Conservation (phyloP, 2,797 vertebrate genomes). For the Strix occidentalis region DNA sequence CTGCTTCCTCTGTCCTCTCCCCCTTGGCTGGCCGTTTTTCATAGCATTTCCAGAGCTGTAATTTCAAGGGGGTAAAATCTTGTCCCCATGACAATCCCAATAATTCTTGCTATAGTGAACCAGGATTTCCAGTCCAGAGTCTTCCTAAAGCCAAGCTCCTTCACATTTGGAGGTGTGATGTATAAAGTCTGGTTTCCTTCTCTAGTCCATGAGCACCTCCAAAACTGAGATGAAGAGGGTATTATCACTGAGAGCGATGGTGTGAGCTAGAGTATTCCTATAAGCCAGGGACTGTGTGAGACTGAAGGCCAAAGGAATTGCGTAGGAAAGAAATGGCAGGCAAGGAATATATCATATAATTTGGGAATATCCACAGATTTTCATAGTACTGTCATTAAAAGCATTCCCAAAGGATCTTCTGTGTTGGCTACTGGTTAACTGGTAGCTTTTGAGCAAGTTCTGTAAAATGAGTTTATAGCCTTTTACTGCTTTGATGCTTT, state of each 20-base stretch:
- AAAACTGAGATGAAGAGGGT: not conserved
- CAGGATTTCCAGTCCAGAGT: not conserved
- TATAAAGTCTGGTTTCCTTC: not conserved
- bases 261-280: too few species aligned
- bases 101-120: not conserved
- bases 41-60: not conserved
- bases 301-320: not conserved
- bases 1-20: not conserved
- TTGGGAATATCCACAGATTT: not conserved
- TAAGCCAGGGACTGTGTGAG: not conserved
- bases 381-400: not conserved
- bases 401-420: not conserved
- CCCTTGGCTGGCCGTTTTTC: not conserved
- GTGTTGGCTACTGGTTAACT: not conserved
- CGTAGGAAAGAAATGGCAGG: not conserved
- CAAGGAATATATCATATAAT: not conserved
- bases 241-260: rapidly evolving
- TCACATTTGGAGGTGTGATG: not conserved
- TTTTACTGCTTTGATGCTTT: not conserved
- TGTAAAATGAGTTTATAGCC: not conserved
- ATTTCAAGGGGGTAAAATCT: not conserved
- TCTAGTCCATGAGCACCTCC: not conserved
- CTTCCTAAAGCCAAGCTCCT: not conserved
- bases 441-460: not conserved
- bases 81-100: not conserved